These are phyloP conservation scores for Pollenia griseotomentosa DNA, from an alignment of 2,888 invertebrate genomes.

Conservation along the genomic window DNA sequence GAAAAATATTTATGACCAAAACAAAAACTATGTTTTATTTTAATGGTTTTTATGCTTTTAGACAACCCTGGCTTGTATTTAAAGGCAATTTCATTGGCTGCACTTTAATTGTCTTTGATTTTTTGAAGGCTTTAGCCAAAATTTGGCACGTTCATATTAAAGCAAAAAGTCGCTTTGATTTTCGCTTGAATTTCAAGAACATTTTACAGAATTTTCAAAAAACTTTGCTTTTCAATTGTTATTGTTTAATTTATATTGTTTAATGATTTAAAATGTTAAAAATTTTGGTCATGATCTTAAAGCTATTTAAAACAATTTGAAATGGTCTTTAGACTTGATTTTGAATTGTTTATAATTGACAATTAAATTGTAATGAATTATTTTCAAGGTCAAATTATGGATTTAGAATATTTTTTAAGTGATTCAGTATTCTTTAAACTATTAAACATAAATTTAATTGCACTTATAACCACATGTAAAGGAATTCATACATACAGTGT, in stretches of 20 bases:
- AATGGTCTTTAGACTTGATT: conserved; percentile 21
- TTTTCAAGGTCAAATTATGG: neutral
- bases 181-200: conserved; percentile 49
- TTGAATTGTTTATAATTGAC: conserved; percentile 20
- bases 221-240: conserved; percentile 26
- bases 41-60: conserved; percentile 17
- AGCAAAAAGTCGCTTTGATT: conserved; percentile 16
- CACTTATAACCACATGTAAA: too few species aligned
- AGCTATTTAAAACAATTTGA: neutral
- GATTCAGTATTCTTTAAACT: neutral
- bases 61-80: conserved; percentile 9
- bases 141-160: conserved; percentile 41
- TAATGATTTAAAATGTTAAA: conserved; percentile 39
- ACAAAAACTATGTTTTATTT: conserved; percentile 3
- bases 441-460: neutral
- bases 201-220: conserved; percentile 47
- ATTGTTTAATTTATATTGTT: conserved; percentile 1
- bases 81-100: conserved; percentile 48
- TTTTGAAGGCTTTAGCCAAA: neutral
- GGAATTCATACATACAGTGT: too few species aligned
- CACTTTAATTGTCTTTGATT: conserved; percentile 21
- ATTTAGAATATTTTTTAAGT: neutral
- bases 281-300: conserved; percentile 73
- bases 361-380: neutral
- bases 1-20: conserved; percentile 36